phyloP scores from a whole-genome alignment of 2,797 vertebrate species.

The Characodon lateralis region DNA sequence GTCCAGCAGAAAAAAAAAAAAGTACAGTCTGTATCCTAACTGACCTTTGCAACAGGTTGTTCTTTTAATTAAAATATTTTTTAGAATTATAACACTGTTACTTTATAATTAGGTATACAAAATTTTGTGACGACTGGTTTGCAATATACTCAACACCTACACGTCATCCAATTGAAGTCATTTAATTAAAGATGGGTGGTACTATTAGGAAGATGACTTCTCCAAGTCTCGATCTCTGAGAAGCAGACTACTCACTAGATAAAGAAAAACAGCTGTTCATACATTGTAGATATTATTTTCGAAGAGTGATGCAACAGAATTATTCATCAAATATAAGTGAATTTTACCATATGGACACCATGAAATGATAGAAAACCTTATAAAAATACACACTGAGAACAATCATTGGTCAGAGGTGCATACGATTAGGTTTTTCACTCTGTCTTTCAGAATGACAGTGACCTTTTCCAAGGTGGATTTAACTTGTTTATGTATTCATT shows the following conservation, averaged over 20 bases:
- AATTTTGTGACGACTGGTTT: slow-evolving; percentile 12
- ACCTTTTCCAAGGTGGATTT: slow-evolving; percentile 10
- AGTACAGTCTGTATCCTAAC: slow-evolving; percentile 25
- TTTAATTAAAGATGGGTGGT: not conserved
- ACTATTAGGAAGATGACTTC: not conserved
- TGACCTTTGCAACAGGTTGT: slow-evolving; percentile 38
- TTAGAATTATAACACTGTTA: slow-evolving; percentile 25
- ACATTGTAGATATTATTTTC: not conserved
- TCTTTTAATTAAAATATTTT: slow-evolving; percentile 11
- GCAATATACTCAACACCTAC: slow-evolving; percentile 9
- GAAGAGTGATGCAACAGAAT: not conserved
- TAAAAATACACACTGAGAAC: not conserved
- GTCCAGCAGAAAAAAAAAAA: too few relatives aligned
- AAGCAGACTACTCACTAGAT: not conserved
- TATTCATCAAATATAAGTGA: not conserved
- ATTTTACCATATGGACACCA: not conserved
- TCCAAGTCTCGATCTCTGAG: not conserved
- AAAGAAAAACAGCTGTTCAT: not conserved
- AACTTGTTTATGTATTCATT: slow-evolving; percentile 11
- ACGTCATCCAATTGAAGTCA: not conserved
- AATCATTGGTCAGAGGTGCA: not conserved
- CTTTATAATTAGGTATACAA: slow-evolving; percentile 22
- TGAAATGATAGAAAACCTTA: not conserved
- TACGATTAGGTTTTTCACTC: slow-evolving; percentile 8
- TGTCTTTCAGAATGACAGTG: slow-evolving; percentile 5